A percentile compares a stretch with the other conserved stretches of the same genome.
phyloP scores from a whole-genome alignment of 2,888 invertebrate genomes.

The Sepiola atlantica region DNA sequence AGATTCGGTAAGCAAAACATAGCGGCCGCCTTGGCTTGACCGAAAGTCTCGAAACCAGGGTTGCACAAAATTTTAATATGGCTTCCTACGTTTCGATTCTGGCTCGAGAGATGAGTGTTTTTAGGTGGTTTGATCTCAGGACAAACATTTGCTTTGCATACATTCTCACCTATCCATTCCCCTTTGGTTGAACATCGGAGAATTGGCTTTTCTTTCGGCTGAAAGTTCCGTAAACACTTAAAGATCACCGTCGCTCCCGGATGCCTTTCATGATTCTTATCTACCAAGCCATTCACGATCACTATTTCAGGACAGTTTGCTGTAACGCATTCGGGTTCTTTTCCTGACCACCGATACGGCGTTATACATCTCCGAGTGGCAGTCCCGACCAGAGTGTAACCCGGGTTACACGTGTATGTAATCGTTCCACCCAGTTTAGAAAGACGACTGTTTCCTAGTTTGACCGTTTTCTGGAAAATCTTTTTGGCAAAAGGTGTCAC shows the following conservation, averaged over 20 bases:
- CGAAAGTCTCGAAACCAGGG: constrained; percentile 81
- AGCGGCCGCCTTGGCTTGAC: constrained; percentile 89
- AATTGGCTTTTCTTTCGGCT: constrained; percentile 56
- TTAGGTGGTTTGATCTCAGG: neutral
- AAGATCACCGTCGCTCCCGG: constrained; percentile 50
- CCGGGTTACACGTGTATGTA: constrained; percentile 51
- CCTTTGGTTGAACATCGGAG: neutral
- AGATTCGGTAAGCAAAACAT: constrained; percentile 78
- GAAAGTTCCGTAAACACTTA: constrained; percentile 54
- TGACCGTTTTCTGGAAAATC: constrained; percentile 42
- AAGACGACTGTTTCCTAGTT: constrained; percentile 42
- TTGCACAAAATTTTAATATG: neutral
- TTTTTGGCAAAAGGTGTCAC: constrained; percentile 44
- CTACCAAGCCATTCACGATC: constrained; percentile 40
- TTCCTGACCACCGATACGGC: neutral
- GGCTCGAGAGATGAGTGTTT: neutral
- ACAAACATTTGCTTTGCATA: neutral
- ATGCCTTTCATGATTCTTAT: constrained; percentile 52
- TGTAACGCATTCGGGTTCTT: neutral
- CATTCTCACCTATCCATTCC: neutral
- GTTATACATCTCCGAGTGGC: constrained; percentile 52
- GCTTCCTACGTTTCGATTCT: neutral
- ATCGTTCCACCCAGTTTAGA: constrained; percentile 48
- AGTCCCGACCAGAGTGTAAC: constrained; percentile 57
- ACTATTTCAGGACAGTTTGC: neutral